Conservation (phyloP, 2,113 vertebrate species). For the Erpornis zantholeuca region DNA sequence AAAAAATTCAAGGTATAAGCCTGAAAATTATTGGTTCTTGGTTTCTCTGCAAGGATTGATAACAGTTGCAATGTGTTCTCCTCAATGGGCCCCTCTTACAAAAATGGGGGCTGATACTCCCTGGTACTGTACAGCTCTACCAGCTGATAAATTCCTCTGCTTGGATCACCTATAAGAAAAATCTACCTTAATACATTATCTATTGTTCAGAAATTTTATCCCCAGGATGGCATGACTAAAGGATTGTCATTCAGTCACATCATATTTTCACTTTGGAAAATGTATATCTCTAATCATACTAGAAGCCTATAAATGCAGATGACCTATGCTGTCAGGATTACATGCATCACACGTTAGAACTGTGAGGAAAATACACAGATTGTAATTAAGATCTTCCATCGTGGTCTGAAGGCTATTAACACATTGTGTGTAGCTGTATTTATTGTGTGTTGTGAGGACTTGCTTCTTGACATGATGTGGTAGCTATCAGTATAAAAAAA, state of each 20-base stretch:
- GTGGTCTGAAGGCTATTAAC: not conserved
- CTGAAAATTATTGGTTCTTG: not conserved
- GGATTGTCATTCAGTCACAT: not conserved
- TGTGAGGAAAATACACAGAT: not conserved
- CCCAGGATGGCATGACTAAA: not conserved
- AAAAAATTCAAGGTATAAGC: not conserved
- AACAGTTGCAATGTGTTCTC: accelerated
- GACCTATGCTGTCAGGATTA: not conserved
- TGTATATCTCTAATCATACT: not conserved
- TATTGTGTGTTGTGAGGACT: not conserved
- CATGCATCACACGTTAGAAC: no score
- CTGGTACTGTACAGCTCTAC: not conserved
- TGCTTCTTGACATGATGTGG: not conserved
- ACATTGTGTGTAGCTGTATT: not conserved
- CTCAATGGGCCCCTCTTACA: not conserved
- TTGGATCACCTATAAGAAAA: not conserved
- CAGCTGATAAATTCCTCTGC: not conserved
- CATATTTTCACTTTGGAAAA: not conserved
- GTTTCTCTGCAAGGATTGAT: not conserved
- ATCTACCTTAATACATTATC: not conserved
- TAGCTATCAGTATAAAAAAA: not conserved
- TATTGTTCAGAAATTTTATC: not conserved
- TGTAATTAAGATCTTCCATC: not conserved
- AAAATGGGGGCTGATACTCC: not conserved
- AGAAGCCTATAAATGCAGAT: not conserved